Evolutionary conservation across 64 coral and sea anemone species (phyloP), one percentile per base, ranked within the genome.

Genomic region (Exaiptasia diaphana): DNA sequence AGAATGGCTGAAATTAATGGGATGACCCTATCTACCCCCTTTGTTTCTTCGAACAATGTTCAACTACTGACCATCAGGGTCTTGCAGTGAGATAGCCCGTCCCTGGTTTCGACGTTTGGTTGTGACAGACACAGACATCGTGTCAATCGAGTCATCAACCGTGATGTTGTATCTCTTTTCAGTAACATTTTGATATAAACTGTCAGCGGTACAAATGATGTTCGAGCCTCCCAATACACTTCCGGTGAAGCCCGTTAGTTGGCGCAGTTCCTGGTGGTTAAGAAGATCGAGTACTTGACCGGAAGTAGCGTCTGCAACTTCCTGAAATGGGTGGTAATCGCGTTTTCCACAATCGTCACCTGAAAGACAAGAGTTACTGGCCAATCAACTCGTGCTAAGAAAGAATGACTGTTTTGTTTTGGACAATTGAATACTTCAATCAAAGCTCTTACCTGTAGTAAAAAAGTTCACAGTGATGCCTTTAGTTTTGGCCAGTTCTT

Each of bases 401-500:
- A n/a, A n/a, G n/a, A n/a, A n/a, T n/a, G n/a, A n/a, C n/a, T n/a
- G n/a, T n/a, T n/a, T n/a, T n/a, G n/a, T n/a, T n/a, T n/a, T n/a
- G n/a, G n/a, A n/a, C n/a, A n/a, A n/a, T n/a, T n/a, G n/a, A n/a
- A n/a, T n/a, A n/a, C n/a, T n/a, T n/a, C n/a, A n/a, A n/a, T n/a
- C n/a, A n/a, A n/a, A n/a, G n/a, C n/a, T 26, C 13, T 64, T 65
- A 86, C 76, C 69, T 41, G 83, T 87, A 3, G 44, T 87, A 14
- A 87, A 87, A 46, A 91, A 91, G n/a, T 85, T 91, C 21, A 91
- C 69, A 0, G 89, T 91, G 8, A 85, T 63, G 13, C 64, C 88
- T 34, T 37, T 71, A 38, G 30, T 44, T 5, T 49, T 28, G 0
- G 68, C 87, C 17, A 74, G 12, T 10, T 1, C 14, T 62, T 82